Base-by-base conservation (phyloP, 2,797 vertebrate genomes). In the Sebastes miniatus region DNA sequence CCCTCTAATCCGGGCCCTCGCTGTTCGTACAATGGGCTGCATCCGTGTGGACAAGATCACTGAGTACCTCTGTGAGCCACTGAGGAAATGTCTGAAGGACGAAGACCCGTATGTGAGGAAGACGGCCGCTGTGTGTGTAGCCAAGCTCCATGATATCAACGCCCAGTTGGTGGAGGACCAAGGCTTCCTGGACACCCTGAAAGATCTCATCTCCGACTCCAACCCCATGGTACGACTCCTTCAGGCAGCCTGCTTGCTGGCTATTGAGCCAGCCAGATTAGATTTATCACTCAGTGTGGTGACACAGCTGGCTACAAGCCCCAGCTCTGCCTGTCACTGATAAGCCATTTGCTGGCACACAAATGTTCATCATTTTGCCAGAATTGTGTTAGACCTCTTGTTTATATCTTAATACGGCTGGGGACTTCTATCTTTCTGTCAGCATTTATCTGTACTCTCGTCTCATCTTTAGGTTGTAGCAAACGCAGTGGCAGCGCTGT, bases 41-140 rank as follows among this genome's bases (percentile, higher is more conserved):
- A 99, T 99, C 88, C 95, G 97, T 1, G 98, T 99, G 84, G 98
- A 99, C 88, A 99, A 99, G 87, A 99, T 99, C 93, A 99, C 98
- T 0, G 98, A 99, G 90, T 99, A 99, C 87, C 95, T 99, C 80
- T 99, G 98, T 43, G 98, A 99, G 90, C 98, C 98, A 0, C 96
- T 99, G 73, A 96, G 98, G 80, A 99, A 99, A 93, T 99, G 98
- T 74, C 95, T 99, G 52, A 99, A 99, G 93, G 98, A 99, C 3
- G 98, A 99, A 90, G 98, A 99, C 85, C 98, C 98, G 0, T 99
- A 99, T 0, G 98, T 99, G 75, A 96, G 98, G 69, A 99, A 99
- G 93, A 99, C 98, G 0, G 98, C 98, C 0, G 98, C 98, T 0
- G 98, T 99, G 61, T 99, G 98, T 1, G 98, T 99, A 59, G 98